Percentiles rank a stretch among this genome's conserved stretches.
These are phyloP conservation scores for Kradibia gibbosae DNA, from an alignment of 1,140 invertebrate genomes.

Conservation along the genomic window DNA sequence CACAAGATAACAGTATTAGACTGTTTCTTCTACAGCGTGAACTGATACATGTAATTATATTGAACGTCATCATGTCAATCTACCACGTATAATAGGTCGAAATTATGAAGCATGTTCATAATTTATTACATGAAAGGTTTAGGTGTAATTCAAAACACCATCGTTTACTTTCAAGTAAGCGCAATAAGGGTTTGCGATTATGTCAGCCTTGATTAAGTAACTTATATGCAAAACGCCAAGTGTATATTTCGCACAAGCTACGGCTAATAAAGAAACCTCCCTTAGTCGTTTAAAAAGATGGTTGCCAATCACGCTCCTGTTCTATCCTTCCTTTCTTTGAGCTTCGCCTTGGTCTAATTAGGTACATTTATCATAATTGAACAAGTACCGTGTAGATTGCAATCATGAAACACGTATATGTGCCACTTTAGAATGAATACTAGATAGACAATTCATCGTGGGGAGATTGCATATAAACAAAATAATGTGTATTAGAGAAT, in stretches of 20 bases:
- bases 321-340: background rate
- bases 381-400: slow-evolving; percentile 53
- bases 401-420: slow-evolving; percentile 47
- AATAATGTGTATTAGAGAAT: too few species aligned
- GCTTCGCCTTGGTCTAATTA: slow-evolving; percentile 55
- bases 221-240: slow-evolving; percentile 63
- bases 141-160: background rate
- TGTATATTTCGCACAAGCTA: slow-evolving; percentile 37
- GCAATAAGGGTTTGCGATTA: slow-evolving; percentile 36
- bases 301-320: slow-evolving; percentile 24
- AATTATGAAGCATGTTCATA: background rate
- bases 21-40: too few species aligned
- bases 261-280: slow-evolving; percentile 40
- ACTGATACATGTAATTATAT: too few species aligned
- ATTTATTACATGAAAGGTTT: background rate
- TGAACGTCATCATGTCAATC: background rate
- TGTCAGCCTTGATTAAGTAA: slow-evolving; percentile 66
- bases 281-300: slow-evolving; percentile 45
- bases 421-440: background rate
- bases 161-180: background rate
- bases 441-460: too few species aligned
- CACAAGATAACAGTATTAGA: too few species aligned
- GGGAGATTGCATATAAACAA: too few species aligned
- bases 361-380: slow-evolving; percentile 64
- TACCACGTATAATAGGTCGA: background rate